These are phyloP conservation scores for Pseudochaenichthys georgianus DNA, from an alignment of 2,797 vertebrate genomes.

Conservation along the genomic window DNA sequence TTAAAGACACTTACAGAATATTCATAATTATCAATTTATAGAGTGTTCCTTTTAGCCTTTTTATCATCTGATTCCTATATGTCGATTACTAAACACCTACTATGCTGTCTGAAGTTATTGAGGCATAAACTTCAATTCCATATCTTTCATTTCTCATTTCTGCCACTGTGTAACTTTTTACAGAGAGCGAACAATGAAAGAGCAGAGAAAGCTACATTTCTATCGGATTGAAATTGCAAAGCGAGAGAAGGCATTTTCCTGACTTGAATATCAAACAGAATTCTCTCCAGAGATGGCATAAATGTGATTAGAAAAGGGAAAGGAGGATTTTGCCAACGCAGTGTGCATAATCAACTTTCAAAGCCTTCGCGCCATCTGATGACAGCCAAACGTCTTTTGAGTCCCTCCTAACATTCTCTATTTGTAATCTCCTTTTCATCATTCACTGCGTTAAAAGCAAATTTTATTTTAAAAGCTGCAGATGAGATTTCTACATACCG, in stretches of 20 bases:
- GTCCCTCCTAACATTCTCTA: slow-evolving; percentile 38
- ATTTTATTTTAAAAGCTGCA: slow-evolving; percentile 19
- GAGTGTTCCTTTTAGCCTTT: no score
- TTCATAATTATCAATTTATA: no score
- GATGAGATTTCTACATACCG: slow-evolving; percentile 71
- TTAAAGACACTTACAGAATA: no score
- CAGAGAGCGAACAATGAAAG: slow-evolving; percentile 27
- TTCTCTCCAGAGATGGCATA: slow-evolving; percentile 70
- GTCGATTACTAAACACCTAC: slow-evolving; percentile 25
- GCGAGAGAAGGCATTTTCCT: slow-evolving; percentile 61
- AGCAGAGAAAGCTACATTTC: slow-evolving; percentile 55
- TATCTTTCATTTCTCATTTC: slow-evolving; percentile 29
- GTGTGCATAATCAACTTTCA: slow-evolving; percentile 74
- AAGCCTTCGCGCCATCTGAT: slow-evolving; percentile 63
- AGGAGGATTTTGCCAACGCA: slow-evolving; percentile 66
- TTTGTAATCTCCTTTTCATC: slow-evolving; percentile 66
- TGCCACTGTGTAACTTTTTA: slow-evolving; percentile 25
- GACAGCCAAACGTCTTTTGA: slow-evolving; percentile 64
- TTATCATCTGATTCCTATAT: not conserved
- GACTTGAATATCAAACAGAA: slow-evolving; percentile 79
- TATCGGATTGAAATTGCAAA: slow-evolving; percentile 64
- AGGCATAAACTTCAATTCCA: slow-evolving; percentile 36
- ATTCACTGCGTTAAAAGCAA: slow-evolving; percentile 27
- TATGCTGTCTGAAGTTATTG: slow-evolving; percentile 21
- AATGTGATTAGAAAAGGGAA: slow-evolving; percentile 78